Percentiles rank a stretch among this genome's conserved stretches.
Conservation (phyloP, 2,113 vertebrate genomes). For the Beaufortia kweichowensis region DNA sequence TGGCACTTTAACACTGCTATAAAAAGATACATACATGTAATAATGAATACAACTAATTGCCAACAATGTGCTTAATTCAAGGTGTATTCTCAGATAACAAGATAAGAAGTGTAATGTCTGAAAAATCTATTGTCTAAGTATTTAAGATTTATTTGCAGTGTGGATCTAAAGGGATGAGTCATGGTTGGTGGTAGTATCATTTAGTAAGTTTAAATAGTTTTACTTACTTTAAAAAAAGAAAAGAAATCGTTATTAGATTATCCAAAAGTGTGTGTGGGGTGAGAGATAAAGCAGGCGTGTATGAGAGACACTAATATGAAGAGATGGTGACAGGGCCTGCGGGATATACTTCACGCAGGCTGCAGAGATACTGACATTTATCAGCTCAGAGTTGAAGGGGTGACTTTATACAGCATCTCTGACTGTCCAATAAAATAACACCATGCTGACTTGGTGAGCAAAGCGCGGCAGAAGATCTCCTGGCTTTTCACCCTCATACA, state of each 20-base stretch:
- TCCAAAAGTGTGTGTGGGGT: background rate
- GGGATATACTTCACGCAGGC: constrained; percentile 29
- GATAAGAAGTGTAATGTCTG: too few relatives aligned
- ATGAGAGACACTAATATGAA: constrained; percentile 25
- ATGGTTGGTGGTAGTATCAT: background rate
- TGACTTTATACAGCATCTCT: constrained; percentile 33
- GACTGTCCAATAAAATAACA: constrained; percentile 26
- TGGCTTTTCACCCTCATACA: constrained; percentile 18
- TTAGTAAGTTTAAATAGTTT: constrained; percentile 1
- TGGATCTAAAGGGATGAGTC: background rate
- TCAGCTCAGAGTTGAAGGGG: constrained; percentile 31
- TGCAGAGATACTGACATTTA: constrained; percentile 41
- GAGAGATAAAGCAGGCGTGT: constrained; percentile 14
- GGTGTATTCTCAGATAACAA: too few relatives aligned
- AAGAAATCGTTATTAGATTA: too few relatives aligned
- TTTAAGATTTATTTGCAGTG: too few relatives aligned
- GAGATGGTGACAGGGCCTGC: constrained; percentile 33
- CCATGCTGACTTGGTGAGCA: constrained; percentile 3
- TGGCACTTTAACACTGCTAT: too few relatives aligned
- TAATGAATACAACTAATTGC: too few relatives aligned
- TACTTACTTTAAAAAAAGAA: too few relatives aligned
- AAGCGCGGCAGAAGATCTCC: background rate
- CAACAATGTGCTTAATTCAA: too few relatives aligned
- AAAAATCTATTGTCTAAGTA: too few relatives aligned
- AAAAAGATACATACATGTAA: too few relatives aligned